These are phyloP conservation scores for Sabatieria punctata DNA, from an alignment of 2,888 invertebrate species.

Conservation along the genomic window DNA sequence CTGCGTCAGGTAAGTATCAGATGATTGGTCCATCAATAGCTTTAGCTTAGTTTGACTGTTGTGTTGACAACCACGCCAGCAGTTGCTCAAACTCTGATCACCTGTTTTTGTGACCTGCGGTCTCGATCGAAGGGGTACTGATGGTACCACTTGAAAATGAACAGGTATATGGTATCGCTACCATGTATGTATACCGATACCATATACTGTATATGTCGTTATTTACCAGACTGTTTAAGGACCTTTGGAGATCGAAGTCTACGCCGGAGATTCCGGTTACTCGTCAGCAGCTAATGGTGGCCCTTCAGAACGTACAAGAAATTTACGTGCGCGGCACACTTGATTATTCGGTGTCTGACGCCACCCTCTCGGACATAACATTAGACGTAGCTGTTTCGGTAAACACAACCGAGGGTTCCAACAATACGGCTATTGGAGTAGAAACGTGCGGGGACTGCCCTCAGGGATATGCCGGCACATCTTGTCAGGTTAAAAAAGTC, in stretches of 20 bases:
- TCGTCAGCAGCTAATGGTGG: slow-evolving; percentile 68
- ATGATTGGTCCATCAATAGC: slow-evolving; percentile 6
- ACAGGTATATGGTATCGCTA: too few relatives aligned
- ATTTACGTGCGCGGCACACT: slow-evolving; percentile 57
- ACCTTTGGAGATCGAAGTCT: slow-evolving; percentile 51
- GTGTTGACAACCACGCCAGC: too few relatives aligned
- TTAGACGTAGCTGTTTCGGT: slow-evolving; percentile 58
- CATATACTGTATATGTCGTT: too few relatives aligned
- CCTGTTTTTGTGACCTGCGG: too few relatives aligned
- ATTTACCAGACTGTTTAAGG: too few relatives aligned
- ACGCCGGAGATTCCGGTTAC: slow-evolving; percentile 45
- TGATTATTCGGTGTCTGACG: slow-evolving; percentile 38
- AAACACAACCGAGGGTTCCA: slow-evolving; percentile 10
- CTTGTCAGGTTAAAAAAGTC: slow-evolving; percentile 54
- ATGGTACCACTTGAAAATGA: too few relatives aligned
- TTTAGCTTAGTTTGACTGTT: too few relatives aligned
- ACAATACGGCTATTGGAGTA: slow-evolving; percentile 14
- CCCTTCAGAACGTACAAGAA: slow-evolving; percentile 64
- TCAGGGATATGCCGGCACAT: slow-evolving; percentile 47
- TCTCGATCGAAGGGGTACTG: too few relatives aligned
- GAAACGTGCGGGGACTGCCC: slow-evolving; percentile 19
- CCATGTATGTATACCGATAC: too few relatives aligned
- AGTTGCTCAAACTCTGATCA: too few relatives aligned
- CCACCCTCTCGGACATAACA: slow-evolving; percentile 50
- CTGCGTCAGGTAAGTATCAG: slow-evolving; percentile 5